Evolutionary conservation across 2,797 vertebrate species (phyloP), one percentile per base, ranked within the genome.

Genomic region (Sebastes steindachneri): DNA sequence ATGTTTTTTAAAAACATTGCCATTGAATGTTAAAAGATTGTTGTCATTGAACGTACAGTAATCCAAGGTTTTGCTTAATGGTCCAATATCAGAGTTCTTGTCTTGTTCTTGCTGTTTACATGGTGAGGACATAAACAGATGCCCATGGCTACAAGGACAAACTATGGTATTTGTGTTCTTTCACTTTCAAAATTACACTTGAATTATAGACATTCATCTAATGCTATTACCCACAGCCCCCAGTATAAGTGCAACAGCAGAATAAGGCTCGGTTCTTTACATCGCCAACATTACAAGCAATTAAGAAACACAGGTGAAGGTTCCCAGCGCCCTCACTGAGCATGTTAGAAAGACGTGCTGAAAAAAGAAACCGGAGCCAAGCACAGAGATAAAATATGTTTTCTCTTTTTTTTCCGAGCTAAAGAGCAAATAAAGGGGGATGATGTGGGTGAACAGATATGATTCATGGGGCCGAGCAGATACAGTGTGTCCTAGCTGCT

Each of bases 401-500:
- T 73, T 54, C n/a, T 73, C 19, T 21, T 41, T 37, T 60, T 74
- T 26, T 68, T 45, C 5, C 31, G 67, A 75, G 70, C 73, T 67
- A 51, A 55, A 75, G 73, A 77, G 68, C 68, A 74, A 86, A 83
- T 76, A 80, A 88, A 79, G 14, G 75, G 21, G 35, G 51, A 60
- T 80, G 77, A 85, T 86, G 66, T 73, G 81, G 76, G 72, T 80
- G 82, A 73, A 63, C 59, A 79, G 85, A 78, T 84, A 59, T 86
- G 90, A 92, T 83, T 85, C 77, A 85, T 80, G 73, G 59, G 72
- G 59, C 86, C 59, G 7, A 80, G 66, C 55, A 73, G 70, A 77
- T 59, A 53, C 69, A 75, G 48, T 64, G 65, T 67, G 71, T 87
- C 78, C 83, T 73, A 71, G 85, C 82, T 77, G 83, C 88, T 90